Percentiles rank a stretch among this genome's conserved stretches.
These are phyloP conservation scores for Ellobius talpinus DNA, from an alignment of 2,113 vertebrate species.

Conservation along the genomic window DNA sequence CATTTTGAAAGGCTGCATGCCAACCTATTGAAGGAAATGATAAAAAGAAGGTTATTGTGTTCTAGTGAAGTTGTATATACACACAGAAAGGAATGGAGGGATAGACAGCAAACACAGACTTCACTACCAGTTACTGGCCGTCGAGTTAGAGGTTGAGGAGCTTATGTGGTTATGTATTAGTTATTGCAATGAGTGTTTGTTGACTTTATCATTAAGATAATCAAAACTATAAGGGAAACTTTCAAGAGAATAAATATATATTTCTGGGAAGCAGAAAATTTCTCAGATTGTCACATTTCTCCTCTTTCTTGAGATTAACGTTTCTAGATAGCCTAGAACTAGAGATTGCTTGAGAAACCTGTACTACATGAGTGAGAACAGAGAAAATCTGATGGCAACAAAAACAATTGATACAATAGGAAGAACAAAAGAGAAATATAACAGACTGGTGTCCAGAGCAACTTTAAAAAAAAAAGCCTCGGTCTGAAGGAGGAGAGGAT, in stretches of 20 bases:
- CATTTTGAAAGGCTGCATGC: background rate
- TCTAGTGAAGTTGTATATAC: background rate
- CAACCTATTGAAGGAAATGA: background rate
- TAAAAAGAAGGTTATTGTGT: background rate
- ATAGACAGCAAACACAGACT: background rate
- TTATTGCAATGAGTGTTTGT: slow-evolving; percentile 4
- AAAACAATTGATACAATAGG: background rate
- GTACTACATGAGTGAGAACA: background rate
- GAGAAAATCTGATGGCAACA: background rate
- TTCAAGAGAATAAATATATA: slow-evolving; percentile 10
- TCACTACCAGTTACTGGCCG: background rate
- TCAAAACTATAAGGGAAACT: slow-evolving; percentile 48
- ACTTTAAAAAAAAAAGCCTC: background rate
- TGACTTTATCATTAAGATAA: slow-evolving; percentile 26
- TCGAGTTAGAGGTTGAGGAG: background rate
- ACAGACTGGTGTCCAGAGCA: background rate
- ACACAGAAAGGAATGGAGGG: background rate
- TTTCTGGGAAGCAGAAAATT: slow-evolving; percentile 1
- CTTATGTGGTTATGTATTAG: slow-evolving; percentile 5
- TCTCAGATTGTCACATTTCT: slow-evolving; percentile 40
- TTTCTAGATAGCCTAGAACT: slow-evolving; percentile 31
- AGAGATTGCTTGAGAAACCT: background rate
- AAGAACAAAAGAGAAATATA: background rate
- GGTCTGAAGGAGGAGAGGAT: background rate
- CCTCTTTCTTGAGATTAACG: background rate